Evolutionary conservation across 2,113 vertebrate species (phyloP), one percentile per base, ranked within the genome.

Genomic region (Dicerorhinus sumatrensis): DNA sequence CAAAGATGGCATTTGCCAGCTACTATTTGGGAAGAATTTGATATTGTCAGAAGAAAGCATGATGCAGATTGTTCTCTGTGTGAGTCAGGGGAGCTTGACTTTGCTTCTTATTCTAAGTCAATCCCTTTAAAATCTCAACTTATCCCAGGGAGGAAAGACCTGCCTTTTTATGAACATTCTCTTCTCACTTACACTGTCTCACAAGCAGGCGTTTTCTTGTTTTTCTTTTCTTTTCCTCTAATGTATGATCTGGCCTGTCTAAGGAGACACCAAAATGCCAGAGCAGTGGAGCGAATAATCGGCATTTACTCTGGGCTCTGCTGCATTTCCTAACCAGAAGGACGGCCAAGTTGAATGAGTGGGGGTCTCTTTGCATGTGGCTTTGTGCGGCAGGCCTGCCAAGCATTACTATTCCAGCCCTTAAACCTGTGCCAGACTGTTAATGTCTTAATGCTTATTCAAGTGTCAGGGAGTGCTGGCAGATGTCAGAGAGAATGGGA

Each of bases 401-500:
- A 94, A 89, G 84, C 94, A 96, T 98, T 98, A 54, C 97, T 97
- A 97, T 98, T 98, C 98, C 93, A 95, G 97, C 86, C 87, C 95
- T 97, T 95, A 97, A 98, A 98, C 98, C 95, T 98, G 80, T 96
- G 97, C 98, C 98, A 98, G 98, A 91, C 96, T 98, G 97, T 98
- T 98, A 98, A 98, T 97, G 98, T 98, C 98, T 98, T 98, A 98
- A 98, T 99, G 98, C 97, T 99, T 98, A 99, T 99, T 99, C 98
- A 98, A 97, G 97, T 98, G 98, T 98, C 98, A 98, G 96, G 89
- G 98, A 98, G 96, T 76, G 96, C 97, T 98, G 98, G 98, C 98
- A 98, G 98, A 98, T 99, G 98, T 98, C 98, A 97, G 98, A 62
- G 97, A 98, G 98, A 98, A 98, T 98, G 98, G 97, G 98, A 97